These are phyloP conservation scores for Amiota mariae DNA, from an alignment of 2,888 invertebrate species.

Conservation along the genomic window DNA sequence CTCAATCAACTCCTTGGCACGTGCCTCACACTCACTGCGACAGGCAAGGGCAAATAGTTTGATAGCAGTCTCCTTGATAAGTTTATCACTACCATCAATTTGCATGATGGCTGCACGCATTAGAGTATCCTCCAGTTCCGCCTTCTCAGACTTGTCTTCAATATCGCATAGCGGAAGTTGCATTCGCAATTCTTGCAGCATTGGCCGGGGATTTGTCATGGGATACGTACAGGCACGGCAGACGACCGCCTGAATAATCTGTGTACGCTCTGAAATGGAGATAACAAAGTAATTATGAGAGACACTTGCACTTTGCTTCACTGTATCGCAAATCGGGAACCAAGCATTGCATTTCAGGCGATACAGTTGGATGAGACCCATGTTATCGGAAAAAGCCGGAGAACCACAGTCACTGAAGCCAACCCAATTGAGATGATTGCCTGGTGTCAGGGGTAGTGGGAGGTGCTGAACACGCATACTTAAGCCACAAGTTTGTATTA, in stretches of 20 bases:
- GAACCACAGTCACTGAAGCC: constrained; percentile 89
- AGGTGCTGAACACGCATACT: constrained; percentile 75
- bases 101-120: constrained; percentile 79
- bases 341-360: constrained; percentile 82
- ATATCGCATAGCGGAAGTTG: constrained; percentile 86
- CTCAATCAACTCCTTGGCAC: constrained; percentile 90
- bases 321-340: constrained; percentile 87
- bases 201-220: constrained; percentile 88
- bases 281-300: constrained; percentile 85
- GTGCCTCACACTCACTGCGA: constrained; percentile 86
- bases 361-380: constrained; percentile 83
- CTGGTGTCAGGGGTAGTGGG: constrained; percentile 80
- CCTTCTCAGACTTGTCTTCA: constrained; percentile 81
- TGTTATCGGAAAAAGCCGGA: constrained; percentile 84
- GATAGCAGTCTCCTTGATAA: constrained; percentile 85
- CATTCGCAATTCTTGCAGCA: constrained; percentile 83
- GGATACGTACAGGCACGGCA: constrained; percentile 94
- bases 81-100: constrained; percentile 79
- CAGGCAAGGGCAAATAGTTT: constrained; percentile 94
- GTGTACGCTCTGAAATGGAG: constrained; percentile 84
- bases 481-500: constrained; percentile 75
- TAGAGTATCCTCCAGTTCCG: constrained; percentile 84
- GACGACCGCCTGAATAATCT: constrained; percentile 86
- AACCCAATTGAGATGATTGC: constrained; percentile 81
- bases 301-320: constrained; percentile 80